Conservation (phyloP, 2,888 invertebrate genomes). For the Brachyopa scutellaris region DNA sequence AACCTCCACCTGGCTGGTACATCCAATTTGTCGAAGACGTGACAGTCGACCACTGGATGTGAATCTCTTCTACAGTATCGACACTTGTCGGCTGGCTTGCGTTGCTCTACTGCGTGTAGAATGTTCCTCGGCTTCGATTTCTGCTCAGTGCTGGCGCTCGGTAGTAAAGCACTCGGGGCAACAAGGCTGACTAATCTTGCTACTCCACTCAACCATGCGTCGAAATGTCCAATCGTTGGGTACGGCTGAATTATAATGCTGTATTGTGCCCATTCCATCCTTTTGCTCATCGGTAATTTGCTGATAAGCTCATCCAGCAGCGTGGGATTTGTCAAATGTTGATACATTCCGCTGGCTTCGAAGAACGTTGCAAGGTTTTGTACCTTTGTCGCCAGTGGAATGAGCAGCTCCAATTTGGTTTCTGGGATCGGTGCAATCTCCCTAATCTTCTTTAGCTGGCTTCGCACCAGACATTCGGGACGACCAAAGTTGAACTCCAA, state of each 20-base stretch:
- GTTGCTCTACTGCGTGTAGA: too few relatives aligned
- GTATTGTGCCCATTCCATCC: slow-evolving; percentile 23
- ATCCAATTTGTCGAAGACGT: too few relatives aligned
- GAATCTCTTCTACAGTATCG: too few relatives aligned
- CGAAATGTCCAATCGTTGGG: neutral
- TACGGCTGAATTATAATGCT: neutral
- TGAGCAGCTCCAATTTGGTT: neutral
- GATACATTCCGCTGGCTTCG: neutral
- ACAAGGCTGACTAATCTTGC: neutral
- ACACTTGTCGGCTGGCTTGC: too few relatives aligned
- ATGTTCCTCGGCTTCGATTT: too few relatives aligned
- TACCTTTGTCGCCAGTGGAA: neutral
- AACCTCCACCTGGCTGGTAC: too few relatives aligned
- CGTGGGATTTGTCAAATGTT: slow-evolving; percentile 15
- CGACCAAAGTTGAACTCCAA: neutral
- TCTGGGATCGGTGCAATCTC: neutral
- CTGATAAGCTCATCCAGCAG: slow-evolving; percentile 15
- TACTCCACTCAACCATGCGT: slow-evolving; percentile 10
- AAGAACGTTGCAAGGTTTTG: neutral
- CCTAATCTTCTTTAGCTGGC: neutral
- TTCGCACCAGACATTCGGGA: neutral
- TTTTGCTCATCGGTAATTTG: slow-evolving; percentile 38
- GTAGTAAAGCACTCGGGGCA: neutral
- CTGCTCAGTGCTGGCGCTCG: too few relatives aligned
- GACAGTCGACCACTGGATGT: too few relatives aligned